These are phyloP conservation scores for Chionodraco myersi DNA, from an alignment of 2,113 vertebrate genomes.

Conservation along the genomic window DNA sequence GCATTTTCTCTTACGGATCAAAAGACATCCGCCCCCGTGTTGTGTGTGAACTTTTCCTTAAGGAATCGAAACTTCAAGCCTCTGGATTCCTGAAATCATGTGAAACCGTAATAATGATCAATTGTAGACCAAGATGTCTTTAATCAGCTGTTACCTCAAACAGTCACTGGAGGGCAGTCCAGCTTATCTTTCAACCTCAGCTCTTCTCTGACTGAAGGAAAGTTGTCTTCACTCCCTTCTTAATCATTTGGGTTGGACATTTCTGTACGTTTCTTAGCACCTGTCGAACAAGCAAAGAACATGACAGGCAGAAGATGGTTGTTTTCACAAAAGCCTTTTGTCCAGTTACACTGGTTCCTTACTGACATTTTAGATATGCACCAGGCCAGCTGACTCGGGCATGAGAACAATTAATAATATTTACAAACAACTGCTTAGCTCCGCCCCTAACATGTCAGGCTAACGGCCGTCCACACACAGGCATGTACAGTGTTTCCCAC, in stretches of 20 bases:
- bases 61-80: neutral
- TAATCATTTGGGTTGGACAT: slow-evolving; percentile 14
- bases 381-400: neutral
- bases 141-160: slow-evolving; percentile 35
- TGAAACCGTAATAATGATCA: neutral
- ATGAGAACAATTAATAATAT: neutral
- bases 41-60: neutral
- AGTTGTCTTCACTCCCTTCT: neutral
- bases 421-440: too few species aligned
- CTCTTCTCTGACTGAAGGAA: neutral
- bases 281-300: slow-evolving; percentile 31
- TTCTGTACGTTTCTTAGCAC: neutral
- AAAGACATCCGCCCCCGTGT: too few species aligned
- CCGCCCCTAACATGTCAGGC: too few species aligned
- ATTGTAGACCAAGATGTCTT: neutral
- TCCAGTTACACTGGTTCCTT: slow-evolving; percentile 37
- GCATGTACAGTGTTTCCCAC: too few species aligned
- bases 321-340: neutral
- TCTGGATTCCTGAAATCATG: neutral
- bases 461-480: too few species aligned
- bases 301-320: neutral
- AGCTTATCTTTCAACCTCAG: slow-evolving; percentile 33
- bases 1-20: neutral
- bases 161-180: slow-evolving; percentile 71
- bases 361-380: neutral